These are phyloP conservation scores for Tetranychus cinnabarinus DNA, from an alignment of 1,140 invertebrate genomes.

Conservation along the genomic window DNA sequence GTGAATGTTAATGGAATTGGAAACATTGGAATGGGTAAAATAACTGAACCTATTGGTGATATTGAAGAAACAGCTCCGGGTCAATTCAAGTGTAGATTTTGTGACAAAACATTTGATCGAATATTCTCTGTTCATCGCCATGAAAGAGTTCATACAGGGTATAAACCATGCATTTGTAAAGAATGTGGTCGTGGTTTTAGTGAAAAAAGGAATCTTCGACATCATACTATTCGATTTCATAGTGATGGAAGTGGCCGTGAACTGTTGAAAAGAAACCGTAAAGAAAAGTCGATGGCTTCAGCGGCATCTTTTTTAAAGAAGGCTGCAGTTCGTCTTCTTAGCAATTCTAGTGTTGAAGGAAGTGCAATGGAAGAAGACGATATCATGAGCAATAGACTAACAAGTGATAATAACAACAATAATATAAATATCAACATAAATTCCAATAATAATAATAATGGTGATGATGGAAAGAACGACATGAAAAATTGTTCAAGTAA, in stretches of 20 bases:
- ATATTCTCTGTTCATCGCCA: constrained; percentile 24
- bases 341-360: not conserved
- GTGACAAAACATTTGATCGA: constrained; percentile 30
- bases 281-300: constrained; percentile 2
- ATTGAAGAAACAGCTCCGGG: constrained; percentile 15
- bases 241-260: constrained; percentile 19
- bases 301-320: not conserved
- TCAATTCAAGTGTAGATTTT: constrained; percentile 20
- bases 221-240: constrained; percentile 25
- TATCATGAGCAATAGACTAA: not conserved
- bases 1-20: too few relatives aligned
- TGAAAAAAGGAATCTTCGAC: constrained; percentile 23
- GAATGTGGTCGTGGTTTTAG: constrained; percentile 26
- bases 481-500: too few relatives aligned
- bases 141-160: constrained; percentile 22
- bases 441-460: too few relatives aligned
- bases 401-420: too few relatives aligned
- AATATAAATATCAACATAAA: too few relatives aligned
- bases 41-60: constrained; percentile 10
- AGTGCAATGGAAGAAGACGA: not conserved
- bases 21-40: not conserved
- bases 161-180: constrained; percentile 23
- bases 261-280: constrained; percentile 11
- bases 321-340: not conserved
- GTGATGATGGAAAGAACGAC: too few relatives aligned